Base-by-base conservation (phyloP, 1,140 invertebrate genomes). In the Pomacea maculata region DNA sequence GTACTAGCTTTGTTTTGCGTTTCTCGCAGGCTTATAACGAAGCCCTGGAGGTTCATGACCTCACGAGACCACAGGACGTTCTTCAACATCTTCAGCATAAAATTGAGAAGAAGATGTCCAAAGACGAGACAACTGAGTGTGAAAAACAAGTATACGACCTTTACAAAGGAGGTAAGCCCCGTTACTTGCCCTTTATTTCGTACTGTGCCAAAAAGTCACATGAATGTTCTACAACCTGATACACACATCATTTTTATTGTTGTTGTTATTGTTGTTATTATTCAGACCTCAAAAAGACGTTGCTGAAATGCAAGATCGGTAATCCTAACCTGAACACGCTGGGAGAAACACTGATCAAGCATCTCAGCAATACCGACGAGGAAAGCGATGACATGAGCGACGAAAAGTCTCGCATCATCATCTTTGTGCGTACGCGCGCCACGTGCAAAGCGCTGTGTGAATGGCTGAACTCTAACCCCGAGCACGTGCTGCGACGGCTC, bases 41-140 rank as follows among this genome's bases (percentile, higher is more conserved):
- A 67, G 82, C 84, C 3, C 52, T 85, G 6, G 84, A 85, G 34
- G 79, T 85, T 19, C 83, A 85, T 73, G 83, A 85, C 29, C 64
- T 84, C 57, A 79, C 82, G 55, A 71, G 82, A 52, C 78, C 78
- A n/a, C 63, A 81, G 54, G 79, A 84, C 68, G 83, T 84, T 10
- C n/a, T 82, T 15, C 45, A 79, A 15, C 80, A 80, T 63, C 45
- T 84, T 57, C 52, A 78, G 17, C 64, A 65, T 17, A 83, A 78
- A 57, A 77, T 75, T 19, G 25, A 21, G 14, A 14, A 61, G 25
- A 72, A 80, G 29, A 12, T 65, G 19, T 21, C 67, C 17, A 72
- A 80, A 55, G 29, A 75, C 11, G 15, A 61, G 11, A 17, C 57
- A 61, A 61, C 57, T 61, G 11, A 11, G 57, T 61, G 57, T 61